Percentiles rank a stretch among this genome's conserved stretches.
Evolutionary conservation across 1,140 invertebrate species (phyloP).

Genomic region (Himalopsyche phryganea): DNA sequence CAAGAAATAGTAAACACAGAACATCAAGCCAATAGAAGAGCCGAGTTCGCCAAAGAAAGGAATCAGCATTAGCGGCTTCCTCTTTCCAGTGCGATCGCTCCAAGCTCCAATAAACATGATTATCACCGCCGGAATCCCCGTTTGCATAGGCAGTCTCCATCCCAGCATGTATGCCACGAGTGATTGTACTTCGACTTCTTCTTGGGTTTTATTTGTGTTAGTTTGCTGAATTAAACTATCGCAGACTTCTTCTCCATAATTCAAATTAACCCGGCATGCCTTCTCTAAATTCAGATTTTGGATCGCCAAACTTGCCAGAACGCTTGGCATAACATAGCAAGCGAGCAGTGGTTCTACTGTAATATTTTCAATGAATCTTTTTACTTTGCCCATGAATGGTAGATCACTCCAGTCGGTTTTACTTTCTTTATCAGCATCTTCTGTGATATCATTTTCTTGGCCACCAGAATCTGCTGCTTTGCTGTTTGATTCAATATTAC

Average conservation of each 20-base stretch:
- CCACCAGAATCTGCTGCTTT: background rate
- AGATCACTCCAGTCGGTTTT: slow-evolving; percentile 34
- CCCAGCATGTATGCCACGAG: slow-evolving; percentile 40
- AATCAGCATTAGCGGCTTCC: slow-evolving; percentile 49
- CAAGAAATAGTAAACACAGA: slow-evolving; percentile 63
- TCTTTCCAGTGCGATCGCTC: slow-evolving; percentile 47
- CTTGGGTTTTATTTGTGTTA: slow-evolving; percentile 55
- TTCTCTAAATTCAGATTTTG: slow-evolving; percentile 74
- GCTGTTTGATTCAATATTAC: background rate
- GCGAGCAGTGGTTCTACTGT: slow-evolving; percentile 70
- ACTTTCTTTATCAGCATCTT: slow-evolving; percentile 38
- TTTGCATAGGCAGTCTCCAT: slow-evolving; percentile 41
- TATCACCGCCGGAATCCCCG: slow-evolving; percentile 42
- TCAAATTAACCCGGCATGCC: slow-evolving; percentile 69
- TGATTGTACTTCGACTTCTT: slow-evolving; percentile 37
- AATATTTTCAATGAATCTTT: slow-evolving; percentile 53
- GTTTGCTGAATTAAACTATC: slow-evolving; percentile 58
- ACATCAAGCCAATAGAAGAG: slow-evolving; percentile 45
- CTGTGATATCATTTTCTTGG: slow-evolving; percentile 34
- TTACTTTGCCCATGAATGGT: slow-evolving; percentile 44
- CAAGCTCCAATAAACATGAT: slow-evolving; percentile 51
- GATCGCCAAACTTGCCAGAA: slow-evolving; percentile 63
- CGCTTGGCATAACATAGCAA: slow-evolving; percentile 66
- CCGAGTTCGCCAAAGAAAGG: slow-evolving; percentile 47
- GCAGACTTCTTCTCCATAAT: slow-evolving; percentile 60